Evolutionary conservation across 2,888 invertebrate species (phyloP), one percentile per base, ranked within the genome.

Genomic region (Cheilosia pagana): DNA sequence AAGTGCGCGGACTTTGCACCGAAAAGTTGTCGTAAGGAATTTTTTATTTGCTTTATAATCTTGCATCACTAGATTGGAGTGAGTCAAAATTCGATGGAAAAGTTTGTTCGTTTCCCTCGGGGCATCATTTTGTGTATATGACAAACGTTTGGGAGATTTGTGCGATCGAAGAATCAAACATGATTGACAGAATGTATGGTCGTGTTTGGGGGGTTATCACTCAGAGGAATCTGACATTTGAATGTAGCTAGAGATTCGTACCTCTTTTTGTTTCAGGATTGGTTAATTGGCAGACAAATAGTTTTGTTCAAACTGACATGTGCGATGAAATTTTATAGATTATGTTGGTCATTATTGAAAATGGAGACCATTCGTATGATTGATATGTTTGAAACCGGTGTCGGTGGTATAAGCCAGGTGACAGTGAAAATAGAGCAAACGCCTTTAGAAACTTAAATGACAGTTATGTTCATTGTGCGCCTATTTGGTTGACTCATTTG

Each of bases 171-270:
- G 35, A 35, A 3, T 35, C 35, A 35, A 35, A 12, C 12, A 3
- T 12, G 35, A 35, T 12, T 35, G 35, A 35, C 35, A 35, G 7
- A 8, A 8, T 28, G 39, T 21, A 48, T 63, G 48, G 28, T 52
- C 2, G 45, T 16, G 14, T 14, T 8, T 7, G 19, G 28, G 41
- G 28, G 28, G 57, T 43, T 77, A 55, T 75, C 60, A 25, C 19
- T 35, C 1, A 3, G 19, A 62, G 48, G 68, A 45, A 76, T 76
- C 76, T 68, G 76, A 68, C 76, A 62, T 77, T 77, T 77, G 12
- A 35, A n/a, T n/a, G n/a, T n/a, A n/a, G n/a, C n/a, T n/a, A n/a
- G n/a, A n/a, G n/a, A n/a, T n/a, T n/a, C n/a, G n/a, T 12, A 19
- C 52, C 52, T 25, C 48, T 68, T 76, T 68, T 43, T 39, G 0